Base-by-base conservation (phyloP, 2,797 vertebrate species). In the Pampus argenteus region DNA sequence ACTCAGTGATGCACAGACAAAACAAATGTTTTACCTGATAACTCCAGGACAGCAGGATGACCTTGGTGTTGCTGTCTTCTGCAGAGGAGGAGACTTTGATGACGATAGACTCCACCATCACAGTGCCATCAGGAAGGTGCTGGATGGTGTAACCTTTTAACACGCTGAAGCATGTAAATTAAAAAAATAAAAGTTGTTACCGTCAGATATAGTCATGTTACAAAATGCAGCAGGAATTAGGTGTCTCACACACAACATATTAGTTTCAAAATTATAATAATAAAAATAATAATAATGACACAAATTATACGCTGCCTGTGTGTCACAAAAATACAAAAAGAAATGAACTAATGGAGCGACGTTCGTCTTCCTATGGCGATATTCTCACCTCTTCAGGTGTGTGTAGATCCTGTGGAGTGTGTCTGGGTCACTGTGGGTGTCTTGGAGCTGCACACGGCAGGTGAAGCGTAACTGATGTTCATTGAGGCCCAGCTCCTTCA, bases 401-500 rank as follows among this genome's bases (percentile, higher is more conserved):
- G 94, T 96, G 78, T 97, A 99, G 58, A 99, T 94, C 0, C 95
- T 89, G 40, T 94, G 78, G 10, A 95, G 96, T 0, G 95, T 97
- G 88, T 99, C 97, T 0, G 95, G 78, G 72, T 99, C 98, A 2
- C 96, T 98, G 85, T 97, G 95, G 0, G 96, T 87, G 79, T 99
- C 97, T 22, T 97, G 97, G 8, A 99, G 95, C 88, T 97, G 97
- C 48, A 99, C 95, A 0, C 97, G 96, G 86, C 97, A 99, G 58
- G 98, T 99, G 90, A 99, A 99, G 23, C 97, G 95, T 68, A 99
- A 74, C 93, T 99, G 98, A 66, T 99, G 98, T 38, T 99, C 98
- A 0, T 95, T 95, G 55, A 99, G 94, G 44, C 97, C 98, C 74
- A 99, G 93, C 88, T 99, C 98, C 77, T 98, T 98, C 76, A 99